These are phyloP conservation scores for Hesperia comma DNA, from an alignment of 2,888 invertebrate species.

Conservation along the genomic window DNA sequence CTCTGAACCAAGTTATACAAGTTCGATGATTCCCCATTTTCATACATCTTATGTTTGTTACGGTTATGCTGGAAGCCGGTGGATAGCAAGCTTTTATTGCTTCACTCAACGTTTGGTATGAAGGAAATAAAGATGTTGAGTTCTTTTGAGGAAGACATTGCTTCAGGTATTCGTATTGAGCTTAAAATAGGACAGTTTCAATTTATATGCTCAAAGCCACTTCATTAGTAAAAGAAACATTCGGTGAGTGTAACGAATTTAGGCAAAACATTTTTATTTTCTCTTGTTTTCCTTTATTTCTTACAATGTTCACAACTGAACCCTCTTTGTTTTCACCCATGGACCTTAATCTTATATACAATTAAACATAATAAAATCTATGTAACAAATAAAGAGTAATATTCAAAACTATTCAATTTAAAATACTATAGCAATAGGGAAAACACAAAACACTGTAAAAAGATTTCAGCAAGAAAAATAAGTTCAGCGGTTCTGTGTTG, in stretches of 20 bases:
- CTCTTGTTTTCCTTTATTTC: background rate
- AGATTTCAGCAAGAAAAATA: too few species aligned
- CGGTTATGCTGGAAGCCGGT: background rate
- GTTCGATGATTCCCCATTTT: too few species aligned
- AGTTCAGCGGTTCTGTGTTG: too few species aligned
- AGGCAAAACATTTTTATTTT: background rate
- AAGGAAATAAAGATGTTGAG: background rate
- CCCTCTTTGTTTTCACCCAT: background rate
- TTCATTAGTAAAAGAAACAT: background rate
- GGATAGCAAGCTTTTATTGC: conserved; percentile 1
- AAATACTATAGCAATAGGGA: too few species aligned
- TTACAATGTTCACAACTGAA: background rate
- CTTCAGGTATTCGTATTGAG: too few species aligned
- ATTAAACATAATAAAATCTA: too few species aligned
- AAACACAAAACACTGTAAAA: too few species aligned
- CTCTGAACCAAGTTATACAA: too few species aligned
- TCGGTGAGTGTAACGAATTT: background rate
- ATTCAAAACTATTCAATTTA: too few species aligned
- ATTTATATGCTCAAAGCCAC: background rate
- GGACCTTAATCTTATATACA: background rate
- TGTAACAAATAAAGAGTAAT: too few species aligned
- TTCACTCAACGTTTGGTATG: background rate
- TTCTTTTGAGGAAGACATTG: background rate
- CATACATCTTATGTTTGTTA: background rate
- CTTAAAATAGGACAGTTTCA: background rate